Conservation (phyloP, 2,113 vertebrate genomes). For the Rhagologus leucostigma region DNA sequence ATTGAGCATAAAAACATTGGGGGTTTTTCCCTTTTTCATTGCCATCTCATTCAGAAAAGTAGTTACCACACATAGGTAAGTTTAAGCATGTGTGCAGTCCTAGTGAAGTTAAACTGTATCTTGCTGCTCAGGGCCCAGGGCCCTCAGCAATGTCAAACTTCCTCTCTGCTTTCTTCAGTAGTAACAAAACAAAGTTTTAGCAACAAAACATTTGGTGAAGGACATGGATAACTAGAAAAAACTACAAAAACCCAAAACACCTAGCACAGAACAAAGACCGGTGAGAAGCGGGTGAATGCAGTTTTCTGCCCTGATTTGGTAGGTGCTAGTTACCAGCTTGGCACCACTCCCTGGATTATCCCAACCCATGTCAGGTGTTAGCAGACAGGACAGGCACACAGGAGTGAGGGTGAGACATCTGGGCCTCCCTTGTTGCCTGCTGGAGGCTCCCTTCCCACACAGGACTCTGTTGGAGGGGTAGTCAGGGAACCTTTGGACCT, state of each 20-base stretch:
- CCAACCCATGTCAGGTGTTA: neutral
- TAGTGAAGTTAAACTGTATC: neutral
- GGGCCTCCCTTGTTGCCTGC: neutral
- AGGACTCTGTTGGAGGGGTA: neutral
- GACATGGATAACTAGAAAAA: neutral
- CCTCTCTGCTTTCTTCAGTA: neutral
- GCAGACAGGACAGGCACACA: neutral
- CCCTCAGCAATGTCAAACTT: neutral
- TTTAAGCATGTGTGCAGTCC: neutral
- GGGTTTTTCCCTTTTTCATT: neutral
- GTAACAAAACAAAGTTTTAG: neutral
- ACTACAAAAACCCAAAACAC: neutral
- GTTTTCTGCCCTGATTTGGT: neutral
- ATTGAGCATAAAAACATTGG: neutral
- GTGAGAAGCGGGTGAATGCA: neutral
- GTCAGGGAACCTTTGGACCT: neutral
- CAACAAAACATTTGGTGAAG: neutral
- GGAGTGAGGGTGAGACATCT: neutral
- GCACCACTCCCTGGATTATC: neutral
- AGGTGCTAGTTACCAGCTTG: neutral
- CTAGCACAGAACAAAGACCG: neutral
- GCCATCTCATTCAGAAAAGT: neutral
- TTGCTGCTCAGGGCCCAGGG: neutral
- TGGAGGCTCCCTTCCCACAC: neutral
- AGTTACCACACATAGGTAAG: neutral